Evolutionary conservation across 2,888 invertebrate genomes (phyloP).

Genomic region (Xiphydria camelus): DNA sequence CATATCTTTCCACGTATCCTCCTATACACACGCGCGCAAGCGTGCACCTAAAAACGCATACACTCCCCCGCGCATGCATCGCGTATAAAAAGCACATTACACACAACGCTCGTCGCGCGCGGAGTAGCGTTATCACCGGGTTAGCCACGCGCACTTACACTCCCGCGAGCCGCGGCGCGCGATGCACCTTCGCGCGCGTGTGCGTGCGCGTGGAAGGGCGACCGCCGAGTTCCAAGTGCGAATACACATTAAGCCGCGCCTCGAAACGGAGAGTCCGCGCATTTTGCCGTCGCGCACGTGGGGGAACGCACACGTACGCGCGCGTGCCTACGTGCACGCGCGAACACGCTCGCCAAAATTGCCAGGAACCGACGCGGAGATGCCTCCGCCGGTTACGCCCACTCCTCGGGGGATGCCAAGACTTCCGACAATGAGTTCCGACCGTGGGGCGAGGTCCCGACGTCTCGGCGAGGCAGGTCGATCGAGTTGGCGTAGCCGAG

Average conservation of each 20-base stretch:
- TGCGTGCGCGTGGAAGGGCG: conserved; percentile 2
- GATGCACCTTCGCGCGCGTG: too few species aligned
- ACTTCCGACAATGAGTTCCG: conserved; percentile 43
- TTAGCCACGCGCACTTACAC: not conserved
- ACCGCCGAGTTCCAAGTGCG: conserved; percentile 13
- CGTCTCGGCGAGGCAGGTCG: too few species aligned
- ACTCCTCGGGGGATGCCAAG: conserved; percentile 41
- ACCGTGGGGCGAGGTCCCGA: too few species aligned
- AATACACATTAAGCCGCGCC: conserved; percentile 20
- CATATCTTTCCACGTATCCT: conserved; percentile 17
- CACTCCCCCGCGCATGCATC: not conserved
- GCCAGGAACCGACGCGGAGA: conserved; percentile 2
- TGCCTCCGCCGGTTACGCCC: conserved; percentile 36
- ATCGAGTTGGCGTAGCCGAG: too few species aligned
- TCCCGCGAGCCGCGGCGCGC: too few species aligned
- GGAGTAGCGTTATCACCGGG: not conserved
- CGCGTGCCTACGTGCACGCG: not conserved
- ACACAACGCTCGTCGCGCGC: not conserved
- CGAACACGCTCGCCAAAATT: conserved; percentile 21
- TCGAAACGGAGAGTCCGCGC: conserved; percentile 13
- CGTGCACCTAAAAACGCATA: not conserved
- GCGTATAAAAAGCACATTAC: not conserved
- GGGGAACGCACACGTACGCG: conserved; percentile 4
- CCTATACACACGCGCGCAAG: conserved; percentile 5
- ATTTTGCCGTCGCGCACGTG: conserved; percentile 10